Percentiles rank a stretch among this genome's conserved stretches.
Evolutionary conservation across 2,888 invertebrate species (phyloP).

Genomic region (Cryptocephalus primarius): DNA sequence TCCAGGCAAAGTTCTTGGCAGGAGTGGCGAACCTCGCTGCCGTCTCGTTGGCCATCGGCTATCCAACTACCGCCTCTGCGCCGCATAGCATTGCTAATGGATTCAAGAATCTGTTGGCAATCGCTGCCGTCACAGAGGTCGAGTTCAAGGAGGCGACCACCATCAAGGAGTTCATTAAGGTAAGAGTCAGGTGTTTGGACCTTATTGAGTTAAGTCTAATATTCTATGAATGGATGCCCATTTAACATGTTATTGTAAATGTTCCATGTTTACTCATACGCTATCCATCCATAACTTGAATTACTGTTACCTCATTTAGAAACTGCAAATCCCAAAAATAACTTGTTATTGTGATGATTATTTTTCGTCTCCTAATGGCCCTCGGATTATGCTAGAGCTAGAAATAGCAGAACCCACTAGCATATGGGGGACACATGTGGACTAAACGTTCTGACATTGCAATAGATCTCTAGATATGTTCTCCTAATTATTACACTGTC

Average conservation of each 20-base stretch:
- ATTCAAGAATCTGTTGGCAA: conserved; percentile 93
- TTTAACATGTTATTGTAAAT: background rate
- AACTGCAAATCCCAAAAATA: background rate
- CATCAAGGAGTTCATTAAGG: conserved; percentile 86
- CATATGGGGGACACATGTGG: conserved; percentile 16
- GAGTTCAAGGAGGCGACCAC: conserved; percentile 90
- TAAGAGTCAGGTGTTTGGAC: conserved; percentile 22
- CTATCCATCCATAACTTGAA: background rate
- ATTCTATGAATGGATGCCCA: too few species aligned
- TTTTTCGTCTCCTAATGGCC: conserved; percentile 30
- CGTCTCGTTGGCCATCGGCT: conserved; percentile 84
- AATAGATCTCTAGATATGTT: background rate
- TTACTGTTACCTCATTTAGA: background rate
- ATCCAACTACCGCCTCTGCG: conserved; percentile 93
- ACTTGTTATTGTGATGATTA: conserved; percentile 19
- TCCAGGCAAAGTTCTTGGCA: conserved; percentile 79
- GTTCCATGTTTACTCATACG: background rate
- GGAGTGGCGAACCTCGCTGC: conserved; percentile 93
- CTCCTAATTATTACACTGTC: background rate
- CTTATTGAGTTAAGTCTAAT: too few species aligned
- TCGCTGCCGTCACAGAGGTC: conserved; percentile 93
- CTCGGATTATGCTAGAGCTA: conserved; percentile 30
- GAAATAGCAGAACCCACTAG: conserved; percentile 30
- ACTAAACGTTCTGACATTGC: conserved; percentile 20
- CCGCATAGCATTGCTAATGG: conserved; percentile 97